Conservation (phyloP, 2,113 vertebrate species). For the Leuciscus idus region DNA sequence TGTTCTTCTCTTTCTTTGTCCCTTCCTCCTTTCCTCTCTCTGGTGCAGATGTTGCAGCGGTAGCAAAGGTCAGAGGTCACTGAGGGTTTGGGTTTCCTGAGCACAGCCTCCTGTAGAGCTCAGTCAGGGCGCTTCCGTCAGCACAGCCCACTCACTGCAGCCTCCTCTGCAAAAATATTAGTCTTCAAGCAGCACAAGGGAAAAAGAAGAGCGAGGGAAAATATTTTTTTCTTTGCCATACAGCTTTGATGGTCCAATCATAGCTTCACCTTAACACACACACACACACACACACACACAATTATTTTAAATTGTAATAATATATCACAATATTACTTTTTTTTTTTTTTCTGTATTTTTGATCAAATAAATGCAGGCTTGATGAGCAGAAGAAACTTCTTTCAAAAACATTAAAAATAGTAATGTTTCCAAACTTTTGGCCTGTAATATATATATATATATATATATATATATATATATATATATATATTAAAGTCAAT, state of each 20-base stretch:
- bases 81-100: constrained; percentile 75
- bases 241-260: constrained; percentile 34
- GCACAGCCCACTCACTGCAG: constrained; percentile 53
- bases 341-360: too few species aligned
- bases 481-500: not conserved
- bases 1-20: constrained; percentile 11
- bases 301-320: too few species aligned
- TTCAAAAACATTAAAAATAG: too few species aligned
- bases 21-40: constrained; percentile 39
- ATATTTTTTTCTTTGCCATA: not conserved
- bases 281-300: too few species aligned
- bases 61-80: constrained; percentile 72
- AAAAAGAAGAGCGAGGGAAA: constrained; percentile 23
- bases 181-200: constrained; percentile 50
- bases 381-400: too few species aligned
- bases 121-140: constrained; percentile 61
- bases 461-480: too few species aligned
- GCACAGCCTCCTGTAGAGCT: constrained; percentile 64
- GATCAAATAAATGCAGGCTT: too few species aligned
- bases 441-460: too few species aligned
- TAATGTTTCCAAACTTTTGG: too few species aligned
- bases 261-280: not conserved
- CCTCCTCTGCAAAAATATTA: constrained; percentile 59
- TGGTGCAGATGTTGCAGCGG: constrained; percentile 68
- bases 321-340: too few species aligned